A percentile compares a stretch with the other conserved stretches of the same genome.
These are phyloP conservation scores for Damaliscus lunatus DNA, from an alignment of 2,113 vertebrate genomes.

Conservation along the genomic window DNA sequence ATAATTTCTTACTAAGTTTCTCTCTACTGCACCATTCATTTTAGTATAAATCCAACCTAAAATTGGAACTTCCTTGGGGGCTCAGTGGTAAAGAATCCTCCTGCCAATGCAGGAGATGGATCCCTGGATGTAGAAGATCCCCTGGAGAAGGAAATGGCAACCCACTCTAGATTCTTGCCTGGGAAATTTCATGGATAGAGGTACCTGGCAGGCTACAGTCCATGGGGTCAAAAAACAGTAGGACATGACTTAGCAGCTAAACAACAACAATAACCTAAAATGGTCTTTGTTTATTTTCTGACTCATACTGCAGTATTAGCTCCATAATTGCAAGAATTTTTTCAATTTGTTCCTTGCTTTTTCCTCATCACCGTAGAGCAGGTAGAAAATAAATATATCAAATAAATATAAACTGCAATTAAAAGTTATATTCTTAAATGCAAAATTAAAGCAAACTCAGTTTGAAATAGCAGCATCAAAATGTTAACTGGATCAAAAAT, in stretches of 20 bases:
- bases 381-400: background rate
- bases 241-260: background rate
- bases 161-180: background rate
- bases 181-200: background rate
- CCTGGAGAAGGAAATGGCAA: background rate
- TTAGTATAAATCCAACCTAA: background rate
- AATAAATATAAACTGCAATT: background rate
- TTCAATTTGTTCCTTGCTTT: background rate
- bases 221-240: background rate
- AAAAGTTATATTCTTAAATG: background rate
- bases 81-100: background rate
- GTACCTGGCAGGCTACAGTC: rapidly evolving
- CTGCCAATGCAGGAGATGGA: background rate
- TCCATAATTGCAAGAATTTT: background rate
- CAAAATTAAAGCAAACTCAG: background rate
- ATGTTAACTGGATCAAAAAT: background rate
- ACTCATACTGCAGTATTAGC: background rate
- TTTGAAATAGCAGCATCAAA: background rate
- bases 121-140: background rate
- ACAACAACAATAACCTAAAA: background rate
- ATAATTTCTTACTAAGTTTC: background rate
- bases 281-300: background rate
- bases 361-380: background rate
- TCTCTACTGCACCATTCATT: background rate
- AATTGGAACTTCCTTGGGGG: background rate